Evolutionary conservation across 2,888 invertebrate genomes (phyloP), one percentile per base, ranked within the genome.

Genomic region (Laothoe populi): DNA sequence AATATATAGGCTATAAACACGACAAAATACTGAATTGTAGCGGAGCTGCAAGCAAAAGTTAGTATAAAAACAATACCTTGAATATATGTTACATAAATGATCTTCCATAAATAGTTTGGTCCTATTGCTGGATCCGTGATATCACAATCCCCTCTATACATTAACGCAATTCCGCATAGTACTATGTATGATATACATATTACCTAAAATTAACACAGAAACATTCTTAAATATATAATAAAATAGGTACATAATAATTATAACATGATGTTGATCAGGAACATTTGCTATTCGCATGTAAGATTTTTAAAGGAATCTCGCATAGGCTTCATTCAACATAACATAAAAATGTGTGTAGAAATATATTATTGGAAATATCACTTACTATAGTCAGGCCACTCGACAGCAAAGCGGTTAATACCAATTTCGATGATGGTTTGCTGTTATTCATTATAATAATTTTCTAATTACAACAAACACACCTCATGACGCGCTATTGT

Each of bases 301-400:
- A 38, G 3, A 38, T 38, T 38, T 13, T 38, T 13, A 35, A 8
- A 35, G 4, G 2, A 44, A 44, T 19, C 1, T 19, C 44, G 19
- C 19, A 44, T 8, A 19, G 8, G 8, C 19, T 44, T 19, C 5
- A 44, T 2, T 44, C 8, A 44, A 19, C 2, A 7, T 5, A 19
- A 44, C 8, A 31, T 31, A 8, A 19, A 8, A 19, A 44, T 8
- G 19, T 7, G 10, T 44, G 10, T 19, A 1, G 5, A 44, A 19
- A 19, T 0, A 21, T 38, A 58, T n/a, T 19, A 40, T 24, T 8
- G 31, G 58, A 24, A 8, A 16, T 45, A 48, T 44, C 68, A 84
- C 88, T 88, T 79, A 88, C 88, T 64, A 82, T 71, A 16, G 85
- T 82, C 4, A 88, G 63, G 13, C 80, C 77, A 4, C 78, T 74